These are phyloP conservation scores for Oxyura jamaicensis DNA, from an alignment of 2,113 vertebrate species.

Conservation along the genomic window DNA sequence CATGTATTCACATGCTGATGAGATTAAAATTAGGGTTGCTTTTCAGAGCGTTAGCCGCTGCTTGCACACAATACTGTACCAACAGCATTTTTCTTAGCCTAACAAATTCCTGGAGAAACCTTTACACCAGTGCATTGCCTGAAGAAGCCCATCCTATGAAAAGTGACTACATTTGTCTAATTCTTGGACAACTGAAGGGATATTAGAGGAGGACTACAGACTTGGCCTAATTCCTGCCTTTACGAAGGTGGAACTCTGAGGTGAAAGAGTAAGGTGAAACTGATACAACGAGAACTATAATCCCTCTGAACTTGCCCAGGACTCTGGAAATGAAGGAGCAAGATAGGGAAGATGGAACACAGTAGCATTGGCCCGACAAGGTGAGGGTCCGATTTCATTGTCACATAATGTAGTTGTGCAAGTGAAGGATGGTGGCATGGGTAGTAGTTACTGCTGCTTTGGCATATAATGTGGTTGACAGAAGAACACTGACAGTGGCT, in stretches of 20 bases:
- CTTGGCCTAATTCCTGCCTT: background rate
- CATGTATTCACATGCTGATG: background rate
- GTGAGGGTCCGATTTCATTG: background rate
- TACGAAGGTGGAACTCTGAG: background rate
- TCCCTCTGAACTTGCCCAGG: background rate
- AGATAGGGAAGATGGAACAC: background rate
- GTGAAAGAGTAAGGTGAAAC: background rate
- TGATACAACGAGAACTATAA: background rate
- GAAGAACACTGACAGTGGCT: background rate
- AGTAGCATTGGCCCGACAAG: background rate
- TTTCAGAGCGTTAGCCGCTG: background rate
- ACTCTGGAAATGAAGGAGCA: background rate
- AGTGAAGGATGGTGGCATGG: background rate
- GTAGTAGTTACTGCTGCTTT: background rate
- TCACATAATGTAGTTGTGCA: accelerated
- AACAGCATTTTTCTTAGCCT: background rate
- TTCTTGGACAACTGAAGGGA: background rate
- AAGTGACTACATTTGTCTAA: background rate
- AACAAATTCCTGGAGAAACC: background rate
- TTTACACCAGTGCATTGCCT: background rate
- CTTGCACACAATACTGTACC: background rate
- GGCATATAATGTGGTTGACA: background rate
- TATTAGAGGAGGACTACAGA: background rate
- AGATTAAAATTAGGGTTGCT: background rate
- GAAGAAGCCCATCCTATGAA: background rate